Conservation (phyloP, 1,140 invertebrate species). For the Pseudomyrmex sp. region DNA sequence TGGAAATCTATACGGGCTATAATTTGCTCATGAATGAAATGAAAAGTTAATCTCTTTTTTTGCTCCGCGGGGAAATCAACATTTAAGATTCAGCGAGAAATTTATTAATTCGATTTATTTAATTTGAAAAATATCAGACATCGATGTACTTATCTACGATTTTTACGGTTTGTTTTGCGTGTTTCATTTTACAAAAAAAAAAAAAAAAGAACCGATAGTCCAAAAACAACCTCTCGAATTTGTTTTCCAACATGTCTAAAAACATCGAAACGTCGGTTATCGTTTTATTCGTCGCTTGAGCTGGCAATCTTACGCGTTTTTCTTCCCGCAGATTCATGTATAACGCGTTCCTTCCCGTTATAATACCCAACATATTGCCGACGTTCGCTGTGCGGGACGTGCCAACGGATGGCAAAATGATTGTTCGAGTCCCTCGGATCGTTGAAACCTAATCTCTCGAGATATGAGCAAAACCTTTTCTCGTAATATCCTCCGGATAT, state of each 20-base stretch:
- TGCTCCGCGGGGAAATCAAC: constrained; percentile 7
- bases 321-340: constrained; percentile 39
- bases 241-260: background rate
- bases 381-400: constrained; percentile 33
- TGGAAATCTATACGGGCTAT: background rate
- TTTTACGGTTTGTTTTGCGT: background rate
- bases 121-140: constrained; percentile 3
- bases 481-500: constrained; percentile 2
- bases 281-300: constrained; percentile 16
- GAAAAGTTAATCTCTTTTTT: constrained; percentile 12
- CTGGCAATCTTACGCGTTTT: constrained; percentile 11
- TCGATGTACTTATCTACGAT: background rate
- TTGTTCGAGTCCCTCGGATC: constrained; percentile 59
- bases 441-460: constrained; percentile 51
- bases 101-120: background rate
- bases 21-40: constrained; percentile 18
- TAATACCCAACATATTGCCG: constrained; percentile 66
- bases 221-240: background rate
- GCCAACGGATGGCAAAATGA: constrained; percentile 64
- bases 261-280: constrained; percentile 4
- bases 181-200: background rate
- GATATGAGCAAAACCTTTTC: constrained; percentile 66
- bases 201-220: background rate
- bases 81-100: constrained; percentile 7
- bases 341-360: constrained; percentile 54